phyloP scores from a whole-genome alignment of 2,113 vertebrate genomes.

The Aix galericulata region DNA sequence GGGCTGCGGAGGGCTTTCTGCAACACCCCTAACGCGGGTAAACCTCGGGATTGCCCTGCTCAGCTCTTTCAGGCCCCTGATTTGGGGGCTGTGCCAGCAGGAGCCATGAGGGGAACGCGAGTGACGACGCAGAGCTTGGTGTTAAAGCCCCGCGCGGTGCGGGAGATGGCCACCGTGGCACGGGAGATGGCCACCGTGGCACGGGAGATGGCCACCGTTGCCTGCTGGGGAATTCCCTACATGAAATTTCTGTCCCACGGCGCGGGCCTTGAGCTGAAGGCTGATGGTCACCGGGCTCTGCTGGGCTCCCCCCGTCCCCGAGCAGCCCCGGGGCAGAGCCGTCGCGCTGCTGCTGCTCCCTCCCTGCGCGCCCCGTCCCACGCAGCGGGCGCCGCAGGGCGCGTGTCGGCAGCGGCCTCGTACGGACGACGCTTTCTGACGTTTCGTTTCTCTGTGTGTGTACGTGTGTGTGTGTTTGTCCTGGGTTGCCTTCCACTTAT shows the following conservation, averaged over 20 bases:
- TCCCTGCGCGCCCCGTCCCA: not conserved
- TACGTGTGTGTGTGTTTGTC: constrained; percentile 77
- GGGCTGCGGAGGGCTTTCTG: not conserved
- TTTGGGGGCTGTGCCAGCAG: not conserved
- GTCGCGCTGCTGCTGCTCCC: not conserved
- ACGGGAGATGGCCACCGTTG: not conserved
- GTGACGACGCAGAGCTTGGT: not conserved
- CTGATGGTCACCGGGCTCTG: not conserved
- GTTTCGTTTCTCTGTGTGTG: constrained; percentile 78
- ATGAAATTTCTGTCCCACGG: not conserved
- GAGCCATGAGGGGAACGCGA: not conserved
- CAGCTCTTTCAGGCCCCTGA: not conserved
- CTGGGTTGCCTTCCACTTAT: constrained; percentile 81
- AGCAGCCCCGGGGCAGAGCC: not conserved
- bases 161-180: not conserved
- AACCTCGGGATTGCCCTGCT: not conserved
- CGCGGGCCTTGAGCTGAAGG: not conserved
- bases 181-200: not conserved
- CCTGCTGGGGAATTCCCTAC: not conserved
- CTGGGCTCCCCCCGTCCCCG: not conserved
- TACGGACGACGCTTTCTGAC: constrained; percentile 71
- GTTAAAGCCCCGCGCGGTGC: too few relatives aligned
- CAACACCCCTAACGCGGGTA: not conserved
- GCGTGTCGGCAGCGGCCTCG: not conserved
- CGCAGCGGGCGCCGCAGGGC: not conserved